A percentile compares a stretch with the other conserved stretches of the same genome.
Evolutionary conservation across 2,888 invertebrate species (phyloP).

Genomic region (Junonia oenone): DNA sequence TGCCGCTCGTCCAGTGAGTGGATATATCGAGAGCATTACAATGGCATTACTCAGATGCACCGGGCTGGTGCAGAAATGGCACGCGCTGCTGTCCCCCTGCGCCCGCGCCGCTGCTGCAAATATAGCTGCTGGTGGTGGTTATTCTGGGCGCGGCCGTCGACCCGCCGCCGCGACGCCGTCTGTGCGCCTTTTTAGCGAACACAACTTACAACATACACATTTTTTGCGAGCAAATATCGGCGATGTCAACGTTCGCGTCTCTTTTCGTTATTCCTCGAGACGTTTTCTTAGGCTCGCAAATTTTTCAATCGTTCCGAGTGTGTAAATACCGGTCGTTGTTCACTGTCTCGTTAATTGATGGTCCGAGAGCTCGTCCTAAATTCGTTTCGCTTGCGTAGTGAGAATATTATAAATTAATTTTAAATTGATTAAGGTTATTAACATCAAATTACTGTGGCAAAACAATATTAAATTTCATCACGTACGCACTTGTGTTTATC

Average conservation of each 20-base stretch:
- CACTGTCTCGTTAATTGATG: slow-evolving; percentile 33
- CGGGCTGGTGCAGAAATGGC: slow-evolving; percentile 78
- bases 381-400: slow-evolving; percentile 26
- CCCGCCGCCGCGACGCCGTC: slow-evolving; percentile 79
- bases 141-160: slow-evolving; percentile 78
- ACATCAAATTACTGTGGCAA: slow-evolving; percentile 22
- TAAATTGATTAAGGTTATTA: slow-evolving; percentile 30
- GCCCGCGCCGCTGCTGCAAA: slow-evolving; percentile 68
- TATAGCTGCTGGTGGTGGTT: slow-evolving; percentile 75
- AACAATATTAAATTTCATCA: slow-evolving; percentile 23
- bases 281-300: slow-evolving; percentile 25
- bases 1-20: slow-evolving; percentile 54
- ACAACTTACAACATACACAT: slow-evolving; percentile 64
- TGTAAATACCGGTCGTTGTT: slow-evolving; percentile 28
- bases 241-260: slow-evolving; percentile 61
- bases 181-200: slow-evolving; percentile 76
- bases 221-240: slow-evolving; percentile 68
- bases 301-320: slow-evolving; percentile 27
- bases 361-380: slow-evolving; percentile 28
- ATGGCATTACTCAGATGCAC: slow-evolving; percentile 79
- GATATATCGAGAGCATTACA: slow-evolving; percentile 77
- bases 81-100: slow-evolving; percentile 63
- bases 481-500: slow-evolving; percentile 35
- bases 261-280: slow-evolving; percentile 30
- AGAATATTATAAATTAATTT: slow-evolving; percentile 31